Base-by-base conservation (phyloP, 2,113 vertebrate species). In the Otus sunia region DNA sequence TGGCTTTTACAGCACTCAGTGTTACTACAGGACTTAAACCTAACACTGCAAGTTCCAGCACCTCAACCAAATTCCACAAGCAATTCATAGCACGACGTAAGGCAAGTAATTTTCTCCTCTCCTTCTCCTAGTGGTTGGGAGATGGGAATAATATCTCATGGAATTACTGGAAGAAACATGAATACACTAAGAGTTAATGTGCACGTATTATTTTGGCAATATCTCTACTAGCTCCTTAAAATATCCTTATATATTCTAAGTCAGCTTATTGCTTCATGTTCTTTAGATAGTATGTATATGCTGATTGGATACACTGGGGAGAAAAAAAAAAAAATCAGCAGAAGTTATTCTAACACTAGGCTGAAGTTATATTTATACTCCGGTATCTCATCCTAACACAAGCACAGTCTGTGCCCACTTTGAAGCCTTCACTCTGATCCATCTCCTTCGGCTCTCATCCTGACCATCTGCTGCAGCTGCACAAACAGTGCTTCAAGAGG, bases 391-490 rank as follows among this genome's bases (percentile, higher is more conserved):
- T 73, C 69, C 89, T 16, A 91, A 45, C 66, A 73, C 58, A 79
- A 86, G 80, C 36, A 83, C 36, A 59, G 52, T 43, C 64, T 85
- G 80, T 94, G 86, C 83, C 67, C 72, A 76, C 89, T 95, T 53
- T 68, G 73, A 80, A 87, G 91, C 84, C 58, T 97, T 95, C 34
- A 78, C 59, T 71, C 72, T 45, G 94, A 94, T 92, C 86, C 56
- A 23, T 66, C 55, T 89, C 92, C 69, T 92, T 73, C 15, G 0
- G 45, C 62, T 88, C 74, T 47, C 78, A 69, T 72, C 73, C 89
- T 50, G 69, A 83, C 89, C 95, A 96, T 95, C 95, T 95, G 92
- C 89, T 72, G 58, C 94, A 87, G 80, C 86, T 86, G 67, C 53
- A 92, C 58, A 66, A 86, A 55, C 58, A 64, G 39, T 2, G n/a